These are phyloP conservation scores for Natrix natrix DNA, from an alignment of 2,797 vertebrate genomes.

Conservation along the genomic window DNA sequence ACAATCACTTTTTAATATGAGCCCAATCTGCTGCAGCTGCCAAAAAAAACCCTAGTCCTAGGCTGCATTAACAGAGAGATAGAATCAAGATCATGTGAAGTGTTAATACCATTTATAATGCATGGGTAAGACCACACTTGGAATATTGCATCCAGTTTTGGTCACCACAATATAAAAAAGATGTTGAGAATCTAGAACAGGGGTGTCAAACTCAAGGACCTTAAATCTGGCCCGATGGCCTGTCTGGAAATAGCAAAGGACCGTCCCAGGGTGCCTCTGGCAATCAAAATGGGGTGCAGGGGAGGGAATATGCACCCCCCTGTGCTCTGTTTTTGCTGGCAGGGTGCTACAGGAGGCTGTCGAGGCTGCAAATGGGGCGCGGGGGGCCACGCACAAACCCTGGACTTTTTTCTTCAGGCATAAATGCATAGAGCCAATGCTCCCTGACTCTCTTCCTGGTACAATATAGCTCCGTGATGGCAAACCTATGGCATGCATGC, in stretches of 20 bases:
- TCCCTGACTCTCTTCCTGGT: neutral
- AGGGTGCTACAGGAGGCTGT: too few relatives aligned
- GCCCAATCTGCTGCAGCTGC: neutral
- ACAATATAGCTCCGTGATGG: neutral
- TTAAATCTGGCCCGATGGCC: too few relatives aligned
- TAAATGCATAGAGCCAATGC: neutral
- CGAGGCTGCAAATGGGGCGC: too few relatives aligned
- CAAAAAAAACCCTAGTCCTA: neutral
- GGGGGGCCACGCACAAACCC: too few relatives aligned
- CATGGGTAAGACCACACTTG: neutral
- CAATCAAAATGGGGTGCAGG: too few relatives aligned
- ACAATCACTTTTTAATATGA: neutral
- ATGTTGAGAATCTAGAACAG: neutral
- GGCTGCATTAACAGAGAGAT: neutral
- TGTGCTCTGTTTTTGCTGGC: too few relatives aligned
- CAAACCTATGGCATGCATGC: too few relatives aligned
- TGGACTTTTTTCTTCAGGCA: neutral
- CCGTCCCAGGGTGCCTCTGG: too few relatives aligned
- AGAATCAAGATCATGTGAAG: neutral
- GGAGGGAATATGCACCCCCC: too few relatives aligned
- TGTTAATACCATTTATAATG: neutral
- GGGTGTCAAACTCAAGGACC: too few relatives aligned
- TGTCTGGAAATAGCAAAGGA: too few relatives aligned
- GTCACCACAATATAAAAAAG: neutral
- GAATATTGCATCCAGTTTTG: neutral